Conservation (phyloP, 1,140 invertebrate genomes). For the Magallana gigas region DNA sequence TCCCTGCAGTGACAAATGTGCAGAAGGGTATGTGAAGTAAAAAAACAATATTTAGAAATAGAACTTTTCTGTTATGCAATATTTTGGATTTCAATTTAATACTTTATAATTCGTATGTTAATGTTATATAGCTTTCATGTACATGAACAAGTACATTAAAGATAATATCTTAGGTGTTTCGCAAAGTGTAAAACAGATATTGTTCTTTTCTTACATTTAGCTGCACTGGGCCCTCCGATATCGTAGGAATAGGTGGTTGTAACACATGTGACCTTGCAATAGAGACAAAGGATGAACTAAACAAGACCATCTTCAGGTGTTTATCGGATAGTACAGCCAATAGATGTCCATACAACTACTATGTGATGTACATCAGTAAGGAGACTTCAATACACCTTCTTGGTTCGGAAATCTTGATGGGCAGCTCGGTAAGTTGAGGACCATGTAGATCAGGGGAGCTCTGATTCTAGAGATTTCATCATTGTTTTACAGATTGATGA, state of each 20-base stretch:
- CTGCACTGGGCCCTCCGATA: conserved; percentile 93
- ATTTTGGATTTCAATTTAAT: too few relatives aligned
- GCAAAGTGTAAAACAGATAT: too few relatives aligned
- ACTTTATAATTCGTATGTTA: too few relatives aligned
- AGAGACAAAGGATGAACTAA: conserved; percentile 81
- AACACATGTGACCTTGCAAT: conserved; percentile 94
- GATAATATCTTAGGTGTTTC: too few relatives aligned
- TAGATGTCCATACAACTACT: conserved; percentile 60
- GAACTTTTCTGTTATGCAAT: too few relatives aligned
- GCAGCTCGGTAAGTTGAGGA: conserved; percentile 56
- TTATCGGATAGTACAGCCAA: conserved; percentile 49
- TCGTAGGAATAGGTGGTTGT: conserved; percentile 90
- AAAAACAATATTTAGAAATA: too few relatives aligned
- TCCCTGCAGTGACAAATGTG: conserved; percentile 91
- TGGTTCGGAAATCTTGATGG: conserved; percentile 45
- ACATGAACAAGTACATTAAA: too few relatives aligned
- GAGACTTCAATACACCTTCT: conserved; percentile 45
- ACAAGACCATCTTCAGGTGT: conserved; percentile 58
- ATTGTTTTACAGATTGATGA: too few relatives aligned
- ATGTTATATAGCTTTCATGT: too few relatives aligned
- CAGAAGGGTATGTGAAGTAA: conserved; percentile 82
- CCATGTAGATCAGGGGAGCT: too few relatives aligned
- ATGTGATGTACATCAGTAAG: conserved; percentile 36
- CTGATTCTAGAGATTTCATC: too few relatives aligned
- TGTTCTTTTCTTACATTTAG: conserved; percentile 74